These are phyloP conservation scores for Coluber constrictor DNA, from an alignment of 2,797 vertebrate species.

Conservation along the genomic window DNA sequence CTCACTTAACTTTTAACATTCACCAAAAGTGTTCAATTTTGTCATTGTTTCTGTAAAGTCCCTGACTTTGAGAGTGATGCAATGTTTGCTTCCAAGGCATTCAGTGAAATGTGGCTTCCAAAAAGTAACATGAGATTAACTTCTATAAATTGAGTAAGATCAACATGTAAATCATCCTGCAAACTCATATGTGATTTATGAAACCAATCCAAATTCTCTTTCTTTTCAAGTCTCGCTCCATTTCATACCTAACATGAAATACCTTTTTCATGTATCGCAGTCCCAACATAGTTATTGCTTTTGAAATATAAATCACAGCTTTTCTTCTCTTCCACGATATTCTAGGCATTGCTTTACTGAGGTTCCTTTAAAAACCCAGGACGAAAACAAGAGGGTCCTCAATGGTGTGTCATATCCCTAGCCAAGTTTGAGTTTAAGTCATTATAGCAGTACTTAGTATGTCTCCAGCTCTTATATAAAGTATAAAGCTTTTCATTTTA, in stretches of 20 bases:
- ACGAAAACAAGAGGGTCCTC: neutral
- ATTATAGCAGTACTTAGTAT: neutral
- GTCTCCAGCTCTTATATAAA: neutral
- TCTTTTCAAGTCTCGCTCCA: neutral
- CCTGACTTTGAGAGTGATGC: neutral
- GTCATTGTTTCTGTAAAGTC: neutral
- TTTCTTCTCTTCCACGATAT: neutral
- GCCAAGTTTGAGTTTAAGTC: slow-evolving; percentile 7
- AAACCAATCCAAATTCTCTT: neutral
- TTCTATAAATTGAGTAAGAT: neutral
- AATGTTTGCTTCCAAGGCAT: neutral
- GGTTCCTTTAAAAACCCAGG: slow-evolving; percentile 28
- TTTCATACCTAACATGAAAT: neutral
- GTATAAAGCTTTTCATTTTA: neutral
- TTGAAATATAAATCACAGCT: neutral
- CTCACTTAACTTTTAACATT: neutral
- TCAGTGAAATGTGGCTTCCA: neutral
- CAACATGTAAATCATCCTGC: neutral
- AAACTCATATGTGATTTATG: neutral
- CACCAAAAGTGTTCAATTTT: neutral
- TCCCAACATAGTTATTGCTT: neutral
- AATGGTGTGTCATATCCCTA: slow-evolving; percentile 24
- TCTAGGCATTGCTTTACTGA: slow-evolving; percentile 21
- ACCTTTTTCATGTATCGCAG: neutral
- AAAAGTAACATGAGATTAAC: neutral